A percentile compares a stretch with the other conserved stretches of the same genome.
phyloP scores from a whole-genome alignment of 1,140 invertebrate genomes.

The Procambarus virginalis region DNA sequence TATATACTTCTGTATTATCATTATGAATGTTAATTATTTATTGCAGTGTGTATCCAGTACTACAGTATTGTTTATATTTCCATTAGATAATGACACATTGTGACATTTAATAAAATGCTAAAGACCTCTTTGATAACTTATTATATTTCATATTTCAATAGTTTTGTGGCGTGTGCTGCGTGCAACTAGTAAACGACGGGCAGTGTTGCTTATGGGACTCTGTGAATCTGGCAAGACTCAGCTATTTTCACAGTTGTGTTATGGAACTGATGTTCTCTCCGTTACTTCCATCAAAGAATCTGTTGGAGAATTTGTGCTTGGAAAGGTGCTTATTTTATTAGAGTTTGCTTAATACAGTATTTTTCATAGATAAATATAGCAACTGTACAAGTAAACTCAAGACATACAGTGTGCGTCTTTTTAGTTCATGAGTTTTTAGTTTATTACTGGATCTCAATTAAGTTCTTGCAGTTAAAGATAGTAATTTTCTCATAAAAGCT shows the following conservation, averaged over 20 bases:
- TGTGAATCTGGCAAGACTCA: conserved; percentile 63
- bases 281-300: conserved; percentile 57
- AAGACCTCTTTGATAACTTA: too few species aligned
- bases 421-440: too few species aligned
- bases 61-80: background rate
- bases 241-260: conserved; percentile 47
- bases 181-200: conserved; percentile 27
- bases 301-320: conserved; percentile 6
- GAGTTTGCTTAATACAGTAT: background rate
- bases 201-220: conserved; percentile 41
- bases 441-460: too few species aligned
- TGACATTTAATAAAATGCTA: background rate
- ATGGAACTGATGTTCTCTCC: conserved; percentile 38
- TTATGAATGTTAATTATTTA: background rate
- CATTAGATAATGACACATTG: background rate
- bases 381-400: too few species aligned
- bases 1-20: background rate
- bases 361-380: too few species aligned
- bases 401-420: too few species aligned
- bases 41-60: background rate
- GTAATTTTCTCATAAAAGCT: too few species aligned
- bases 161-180: conserved; percentile 44
- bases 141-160: conserved; percentile 6
- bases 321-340: conserved; percentile 27
- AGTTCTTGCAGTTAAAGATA: too few species aligned